A percentile compares a stretch with the other conserved stretches of the same genome.
Conservation (phyloP, 2,113 vertebrate genomes). For the Hypanus sabinus region DNA sequence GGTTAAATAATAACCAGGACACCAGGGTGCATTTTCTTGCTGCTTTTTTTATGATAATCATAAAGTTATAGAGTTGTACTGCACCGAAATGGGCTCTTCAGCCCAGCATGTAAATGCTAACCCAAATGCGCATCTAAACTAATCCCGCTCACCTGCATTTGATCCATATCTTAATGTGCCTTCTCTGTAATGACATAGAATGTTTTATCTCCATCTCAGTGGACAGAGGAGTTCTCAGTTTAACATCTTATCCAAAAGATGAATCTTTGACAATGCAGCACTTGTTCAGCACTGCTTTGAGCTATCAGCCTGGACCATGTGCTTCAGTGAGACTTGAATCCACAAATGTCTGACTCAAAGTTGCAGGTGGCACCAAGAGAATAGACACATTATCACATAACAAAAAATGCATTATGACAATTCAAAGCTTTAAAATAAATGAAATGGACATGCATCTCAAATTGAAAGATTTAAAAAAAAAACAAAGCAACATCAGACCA, state of each 20-base stretch:
- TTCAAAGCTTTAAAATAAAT: too few species aligned
- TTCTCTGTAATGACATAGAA: background rate
- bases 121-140: too few species aligned
- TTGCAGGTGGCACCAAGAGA: background rate
- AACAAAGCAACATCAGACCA: too few species aligned
- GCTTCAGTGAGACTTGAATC: background rate
- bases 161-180: too few species aligned
- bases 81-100: too few species aligned
- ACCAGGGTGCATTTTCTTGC: background rate
- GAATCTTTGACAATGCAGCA: background rate
- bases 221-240: background rate
- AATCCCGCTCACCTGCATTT: too few species aligned
- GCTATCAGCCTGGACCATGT: background rate
- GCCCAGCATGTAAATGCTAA: too few species aligned
- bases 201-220: background rate
- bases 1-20: background rate
- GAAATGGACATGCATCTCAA: too few species aligned
- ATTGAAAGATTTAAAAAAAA: too few species aligned
- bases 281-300: background rate
- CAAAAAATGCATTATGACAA: too few species aligned
- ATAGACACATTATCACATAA: background rate
- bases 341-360: background rate
- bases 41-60: background rate
- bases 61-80: too few species aligned
- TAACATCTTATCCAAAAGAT: background rate